Conservation (phyloP, 2,888 invertebrate genomes). For the Falcaria lacertinaria region DNA sequence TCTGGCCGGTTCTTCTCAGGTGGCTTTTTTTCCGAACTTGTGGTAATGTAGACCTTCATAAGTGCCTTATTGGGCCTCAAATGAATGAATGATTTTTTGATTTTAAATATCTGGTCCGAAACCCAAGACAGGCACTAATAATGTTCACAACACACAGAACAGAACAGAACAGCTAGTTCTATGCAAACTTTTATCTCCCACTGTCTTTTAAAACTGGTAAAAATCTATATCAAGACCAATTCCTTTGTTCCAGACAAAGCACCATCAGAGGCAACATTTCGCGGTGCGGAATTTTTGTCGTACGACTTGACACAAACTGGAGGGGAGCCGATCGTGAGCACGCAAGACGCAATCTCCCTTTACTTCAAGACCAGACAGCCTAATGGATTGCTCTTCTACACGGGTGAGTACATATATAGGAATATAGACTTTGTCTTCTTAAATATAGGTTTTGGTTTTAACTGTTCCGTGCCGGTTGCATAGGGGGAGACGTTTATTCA, state of each 20-base stretch:
- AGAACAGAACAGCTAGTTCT: no score
- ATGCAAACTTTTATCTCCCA: no score
- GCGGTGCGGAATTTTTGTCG: conserved; percentile 93
- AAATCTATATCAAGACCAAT: neutral
- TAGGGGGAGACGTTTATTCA: neutral
- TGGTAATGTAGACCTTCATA: no score
- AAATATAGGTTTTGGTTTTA: neutral
- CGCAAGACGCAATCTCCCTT: conserved; percentile 93
- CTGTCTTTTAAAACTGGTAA: no score
- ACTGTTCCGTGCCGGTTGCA: neutral
- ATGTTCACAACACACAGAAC: no score
- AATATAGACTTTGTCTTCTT: neutral
- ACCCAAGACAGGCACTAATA: no score
- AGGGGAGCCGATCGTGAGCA: conserved; percentile 92
- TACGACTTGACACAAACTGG: conserved; percentile 93
- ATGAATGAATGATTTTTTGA: no score
- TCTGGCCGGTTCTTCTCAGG: no score
- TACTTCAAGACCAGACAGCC: conserved; percentile 96
- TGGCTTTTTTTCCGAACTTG: no score
- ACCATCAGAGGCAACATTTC: conserved; percentile 95
- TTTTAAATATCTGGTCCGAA: no score
- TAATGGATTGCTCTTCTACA: conserved; percentile 94
- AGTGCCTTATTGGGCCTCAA: no score
- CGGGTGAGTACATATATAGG: conserved; percentile 88
- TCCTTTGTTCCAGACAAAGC: conserved; percentile 88